Conservation (phyloP, 1,140 invertebrate genomes). For the Diachasmimorpha longicaudata region DNA sequence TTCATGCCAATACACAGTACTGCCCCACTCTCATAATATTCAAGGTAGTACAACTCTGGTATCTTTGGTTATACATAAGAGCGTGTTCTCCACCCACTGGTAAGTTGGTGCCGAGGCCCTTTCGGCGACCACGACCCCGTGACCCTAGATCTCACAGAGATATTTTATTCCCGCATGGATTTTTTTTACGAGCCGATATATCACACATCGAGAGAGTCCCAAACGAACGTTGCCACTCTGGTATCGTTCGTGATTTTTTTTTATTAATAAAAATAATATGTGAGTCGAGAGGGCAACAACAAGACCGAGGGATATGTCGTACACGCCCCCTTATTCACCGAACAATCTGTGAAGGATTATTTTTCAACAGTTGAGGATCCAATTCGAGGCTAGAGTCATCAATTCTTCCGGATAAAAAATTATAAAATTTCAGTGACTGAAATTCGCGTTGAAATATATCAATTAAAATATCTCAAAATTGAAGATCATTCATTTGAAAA, state of each 20-base stretch:
- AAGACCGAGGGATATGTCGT: neutral
- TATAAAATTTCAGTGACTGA: neutral
- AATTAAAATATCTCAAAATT: neutral
- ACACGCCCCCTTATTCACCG: conserved; percentile 21
- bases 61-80: neutral
- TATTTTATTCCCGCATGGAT: conserved; percentile 60
- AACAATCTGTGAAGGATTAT: neutral
- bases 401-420: neutral
- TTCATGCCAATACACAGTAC: conserved; percentile 27
- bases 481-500: neutral
- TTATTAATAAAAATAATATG: conserved; percentile 11
- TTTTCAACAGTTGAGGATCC: neutral
- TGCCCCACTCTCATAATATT: neutral
- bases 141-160: conserved; percentile 57
- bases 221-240: conserved; percentile 31
- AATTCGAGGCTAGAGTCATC: neutral
- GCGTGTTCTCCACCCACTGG: conserved; percentile 12
- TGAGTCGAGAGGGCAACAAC: neutral
- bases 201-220: conserved; percentile 55
- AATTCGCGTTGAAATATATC: neutral
- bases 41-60: neutral
- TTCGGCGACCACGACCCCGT: conserved; percentile 60
- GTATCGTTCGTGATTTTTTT: conserved; percentile 11
- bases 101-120: conserved; percentile 36
- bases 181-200: conserved; percentile 64